Percentiles rank a stretch among this genome's conserved stretches.
These are phyloP conservation scores for Apis laboriosa DNA, from an alignment of 1,140 invertebrate species.

Conservation along the genomic window DNA sequence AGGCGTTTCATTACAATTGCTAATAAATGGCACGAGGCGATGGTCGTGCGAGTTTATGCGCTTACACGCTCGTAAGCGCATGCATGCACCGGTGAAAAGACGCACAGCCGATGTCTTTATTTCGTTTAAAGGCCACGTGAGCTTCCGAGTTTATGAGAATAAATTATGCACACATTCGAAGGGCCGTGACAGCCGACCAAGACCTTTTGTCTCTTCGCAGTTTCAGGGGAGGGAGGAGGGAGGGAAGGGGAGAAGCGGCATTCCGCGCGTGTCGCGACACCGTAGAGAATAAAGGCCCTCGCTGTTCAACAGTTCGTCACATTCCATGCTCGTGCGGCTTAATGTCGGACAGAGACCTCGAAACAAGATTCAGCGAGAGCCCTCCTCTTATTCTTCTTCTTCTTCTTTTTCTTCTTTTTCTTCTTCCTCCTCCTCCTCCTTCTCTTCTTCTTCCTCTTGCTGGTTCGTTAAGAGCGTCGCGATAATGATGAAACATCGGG, in stretches of 20 bases:
- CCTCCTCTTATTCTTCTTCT: neutral
- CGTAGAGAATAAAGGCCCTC: slow-evolving; percentile 13
- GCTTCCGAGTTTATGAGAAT: slow-evolving; percentile 54
- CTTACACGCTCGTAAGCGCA: slow-evolving; percentile 27
- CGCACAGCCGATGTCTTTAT: slow-evolving; percentile 37
- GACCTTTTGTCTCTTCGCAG: slow-evolving; percentile 25
- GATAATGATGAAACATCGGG: slow-evolving; percentile 16
- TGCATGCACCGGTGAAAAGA: slow-evolving; percentile 17
- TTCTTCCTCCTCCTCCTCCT: no score
- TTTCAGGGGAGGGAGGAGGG: neutral
- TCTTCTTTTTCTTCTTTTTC: no score
- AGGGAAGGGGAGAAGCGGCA: neutral
- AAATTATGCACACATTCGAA: slow-evolving; percentile 47
- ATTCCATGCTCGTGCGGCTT: neutral
- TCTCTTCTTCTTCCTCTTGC: neutral
- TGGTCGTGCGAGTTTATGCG: slow-evolving; percentile 36
- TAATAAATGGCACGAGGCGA: slow-evolving; percentile 49
- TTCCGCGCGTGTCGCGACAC: slow-evolving; percentile 31
- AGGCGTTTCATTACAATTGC: slow-evolving; percentile 49
- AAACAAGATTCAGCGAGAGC: slow-evolving; percentile 6
- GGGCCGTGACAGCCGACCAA: neutral
- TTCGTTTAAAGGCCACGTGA: slow-evolving; percentile 37
- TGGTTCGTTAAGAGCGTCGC: slow-evolving; percentile 1
- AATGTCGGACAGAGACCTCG: slow-evolving; percentile 2
- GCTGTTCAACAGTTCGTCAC: slow-evolving; percentile 32